These are phyloP conservation scores for Pinctada fucata DNA, from an alignment of 2,888 invertebrate species.

Conservation along the genomic window DNA sequence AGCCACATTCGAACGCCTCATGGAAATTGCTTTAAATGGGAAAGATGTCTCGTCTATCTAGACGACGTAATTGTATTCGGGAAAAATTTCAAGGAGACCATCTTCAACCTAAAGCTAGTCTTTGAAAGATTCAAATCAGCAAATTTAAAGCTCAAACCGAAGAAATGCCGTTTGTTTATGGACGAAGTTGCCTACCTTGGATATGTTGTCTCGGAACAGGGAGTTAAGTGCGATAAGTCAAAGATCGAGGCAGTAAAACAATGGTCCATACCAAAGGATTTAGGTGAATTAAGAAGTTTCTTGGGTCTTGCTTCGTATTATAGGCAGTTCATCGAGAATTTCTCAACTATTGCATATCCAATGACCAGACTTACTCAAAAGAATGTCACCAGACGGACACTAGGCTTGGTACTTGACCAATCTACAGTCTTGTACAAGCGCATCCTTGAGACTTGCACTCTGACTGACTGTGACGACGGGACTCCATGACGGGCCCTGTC, in stretches of 20 bases:
- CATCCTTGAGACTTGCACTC: too few relatives aligned
- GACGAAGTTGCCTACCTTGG: slow-evolving; percentile 14
- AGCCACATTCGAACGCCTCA: slow-evolving; percentile 47
- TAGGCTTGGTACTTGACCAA: too few relatives aligned
- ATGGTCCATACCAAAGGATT: slow-evolving; percentile 4
- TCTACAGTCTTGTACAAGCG: too few relatives aligned
- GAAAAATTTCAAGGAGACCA: slow-evolving; percentile 20
- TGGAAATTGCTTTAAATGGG: slow-evolving; percentile 40
- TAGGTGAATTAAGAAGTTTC: slow-evolving; percentile 18
- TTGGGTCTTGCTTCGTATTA: slow-evolving; percentile 7
- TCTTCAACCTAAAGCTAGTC: slow-evolving; percentile 33
- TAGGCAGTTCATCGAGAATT: slow-evolving; percentile 15
- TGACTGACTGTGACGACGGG: too few relatives aligned
- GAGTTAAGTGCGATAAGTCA: not conserved
- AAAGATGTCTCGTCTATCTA: slow-evolving; percentile 40
- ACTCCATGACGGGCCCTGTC: too few relatives aligned
- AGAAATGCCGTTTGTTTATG: slow-evolving; percentile 41
- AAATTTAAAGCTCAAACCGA: slow-evolving; percentile 44
- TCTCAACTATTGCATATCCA: slow-evolving; percentile 9
- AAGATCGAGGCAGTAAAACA: slow-evolving; percentile 6
- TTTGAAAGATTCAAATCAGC: slow-evolving; percentile 35
- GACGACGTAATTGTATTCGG: slow-evolving; percentile 46
- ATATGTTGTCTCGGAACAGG: slow-evolving; percentile 12
- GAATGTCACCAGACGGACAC: too few relatives aligned
- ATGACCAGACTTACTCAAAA: not conserved